These are phyloP conservation scores for Catharus ustulatus DNA, from an alignment of 2,797 vertebrate genomes.

Conservation along the genomic window DNA sequence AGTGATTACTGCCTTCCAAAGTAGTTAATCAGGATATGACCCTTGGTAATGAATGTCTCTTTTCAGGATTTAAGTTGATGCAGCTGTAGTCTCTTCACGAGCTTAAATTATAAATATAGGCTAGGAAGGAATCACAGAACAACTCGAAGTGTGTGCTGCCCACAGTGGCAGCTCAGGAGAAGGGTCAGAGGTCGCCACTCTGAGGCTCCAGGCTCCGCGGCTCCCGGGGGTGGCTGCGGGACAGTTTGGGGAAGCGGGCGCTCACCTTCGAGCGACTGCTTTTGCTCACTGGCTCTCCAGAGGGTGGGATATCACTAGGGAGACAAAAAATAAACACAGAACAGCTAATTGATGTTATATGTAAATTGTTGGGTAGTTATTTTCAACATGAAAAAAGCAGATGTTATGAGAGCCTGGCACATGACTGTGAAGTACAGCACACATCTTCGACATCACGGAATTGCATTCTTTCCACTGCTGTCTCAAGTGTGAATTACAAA, in stretches of 20 bases:
- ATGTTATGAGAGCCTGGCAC: constrained; percentile 52
- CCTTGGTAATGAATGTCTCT: constrained; percentile 1
- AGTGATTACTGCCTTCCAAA: constrained; percentile 30
- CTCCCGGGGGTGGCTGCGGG: constrained; percentile 85
- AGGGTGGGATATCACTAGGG: constrained; percentile 84
- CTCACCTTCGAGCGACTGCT: constrained; percentile 81
- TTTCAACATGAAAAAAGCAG: constrained; percentile 38
- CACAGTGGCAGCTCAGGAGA: not conserved
- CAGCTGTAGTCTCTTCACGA: constrained; percentile 27
- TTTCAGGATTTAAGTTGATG: constrained; percentile 24
- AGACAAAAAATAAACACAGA: not conserved
- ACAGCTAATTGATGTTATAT: not conserved
- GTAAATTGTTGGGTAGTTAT: not conserved
- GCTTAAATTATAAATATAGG: not conserved
- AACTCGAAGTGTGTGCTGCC: not conserved
- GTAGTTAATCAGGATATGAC: constrained; percentile 46
- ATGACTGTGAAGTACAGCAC: constrained; percentile 12
- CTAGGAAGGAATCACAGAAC: not conserved
- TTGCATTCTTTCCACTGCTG: not conserved
- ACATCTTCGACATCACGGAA: constrained; percentile 1
- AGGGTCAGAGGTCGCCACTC: constrained; percentile 92
- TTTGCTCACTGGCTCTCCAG: constrained; percentile 82
- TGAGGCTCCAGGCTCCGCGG: constrained; percentile 90
- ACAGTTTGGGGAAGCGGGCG: constrained; percentile 88
- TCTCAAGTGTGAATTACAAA: constrained; percentile 8